These are phyloP conservation scores for Caerostris darwini DNA, from an alignment of 1,140 invertebrate genomes.

Conservation along the genomic window DNA sequence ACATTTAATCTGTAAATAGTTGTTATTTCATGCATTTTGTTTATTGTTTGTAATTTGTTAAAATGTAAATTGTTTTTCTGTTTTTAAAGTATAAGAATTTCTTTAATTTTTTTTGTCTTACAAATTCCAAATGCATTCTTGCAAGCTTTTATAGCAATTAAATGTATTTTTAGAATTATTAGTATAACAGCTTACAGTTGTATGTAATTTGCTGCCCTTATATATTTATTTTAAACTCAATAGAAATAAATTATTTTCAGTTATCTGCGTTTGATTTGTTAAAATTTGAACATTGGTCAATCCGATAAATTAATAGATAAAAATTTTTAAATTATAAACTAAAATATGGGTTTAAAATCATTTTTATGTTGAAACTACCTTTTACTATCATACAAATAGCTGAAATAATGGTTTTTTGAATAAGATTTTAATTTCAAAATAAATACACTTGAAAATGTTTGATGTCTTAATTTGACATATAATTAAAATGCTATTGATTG, in stretches of 20 bases:
- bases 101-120: not conserved
- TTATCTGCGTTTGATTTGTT: not conserved
- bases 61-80: not conserved
- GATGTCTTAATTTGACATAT: too few species aligned
- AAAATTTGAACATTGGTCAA: too few species aligned
- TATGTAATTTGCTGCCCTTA: not conserved
- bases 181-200: not conserved
- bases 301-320: too few species aligned
- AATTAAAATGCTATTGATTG: too few species aligned
- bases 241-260: not conserved
- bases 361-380: too few species aligned
- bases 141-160: not conserved
- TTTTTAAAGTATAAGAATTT: not conserved
- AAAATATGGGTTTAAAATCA: too few species aligned
- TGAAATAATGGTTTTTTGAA: too few species aligned
- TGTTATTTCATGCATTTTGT: conserved; percentile 19
- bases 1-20: conserved; percentile 3
- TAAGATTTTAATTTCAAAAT: too few species aligned
- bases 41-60: not conserved
- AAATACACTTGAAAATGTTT: too few species aligned
- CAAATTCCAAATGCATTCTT: not conserved
- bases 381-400: too few species aligned
- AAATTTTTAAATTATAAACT: too few species aligned
- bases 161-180: not conserved
- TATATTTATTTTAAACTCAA: not conserved